phyloP scores from a whole-genome alignment of 2,888 invertebrate species.

The Cerceris rybyensis region DNA sequence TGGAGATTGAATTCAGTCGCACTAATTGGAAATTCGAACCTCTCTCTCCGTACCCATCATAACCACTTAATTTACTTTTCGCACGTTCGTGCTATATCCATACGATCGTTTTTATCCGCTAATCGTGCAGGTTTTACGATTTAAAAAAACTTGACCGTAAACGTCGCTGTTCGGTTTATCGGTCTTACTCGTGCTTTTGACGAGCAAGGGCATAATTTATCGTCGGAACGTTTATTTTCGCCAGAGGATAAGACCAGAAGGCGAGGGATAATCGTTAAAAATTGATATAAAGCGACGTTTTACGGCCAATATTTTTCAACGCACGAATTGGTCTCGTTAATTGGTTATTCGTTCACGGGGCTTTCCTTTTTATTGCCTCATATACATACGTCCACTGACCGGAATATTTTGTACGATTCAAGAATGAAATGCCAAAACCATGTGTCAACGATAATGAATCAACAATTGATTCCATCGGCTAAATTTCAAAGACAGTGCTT shows the following conservation, averaged over 20 bases:
- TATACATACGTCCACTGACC: background rate
- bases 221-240: slow-evolving; percentile 23
- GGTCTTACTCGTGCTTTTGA: slow-evolving; percentile 17
- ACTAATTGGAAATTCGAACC: too few species aligned
- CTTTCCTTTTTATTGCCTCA: slow-evolving; percentile 56
- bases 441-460: too few species aligned
- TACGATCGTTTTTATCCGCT: slow-evolving; percentile 10
- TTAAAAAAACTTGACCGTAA: slow-evolving; percentile 34
- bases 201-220: slow-evolving; percentile 38
- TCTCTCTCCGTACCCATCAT: too few species aligned
- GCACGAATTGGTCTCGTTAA: slow-evolving; percentile 54
- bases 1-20: too few species aligned
- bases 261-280: slow-evolving; percentile 48
- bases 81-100: too few species aligned
- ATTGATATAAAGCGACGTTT: slow-evolving; percentile 57
- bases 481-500: background rate
- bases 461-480: too few species aligned
- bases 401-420: background rate
- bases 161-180: slow-evolving; percentile 28
- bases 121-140: slow-evolving; percentile 25
- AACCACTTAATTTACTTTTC: too few species aligned
- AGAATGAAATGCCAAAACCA: background rate
- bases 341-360: slow-evolving; percentile 49
- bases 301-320: slow-evolving; percentile 56
- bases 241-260: slow-evolving; percentile 25